Base-by-base conservation (phyloP, 2,113 vertebrate genomes). In the Entomyzon cyanotis region DNA sequence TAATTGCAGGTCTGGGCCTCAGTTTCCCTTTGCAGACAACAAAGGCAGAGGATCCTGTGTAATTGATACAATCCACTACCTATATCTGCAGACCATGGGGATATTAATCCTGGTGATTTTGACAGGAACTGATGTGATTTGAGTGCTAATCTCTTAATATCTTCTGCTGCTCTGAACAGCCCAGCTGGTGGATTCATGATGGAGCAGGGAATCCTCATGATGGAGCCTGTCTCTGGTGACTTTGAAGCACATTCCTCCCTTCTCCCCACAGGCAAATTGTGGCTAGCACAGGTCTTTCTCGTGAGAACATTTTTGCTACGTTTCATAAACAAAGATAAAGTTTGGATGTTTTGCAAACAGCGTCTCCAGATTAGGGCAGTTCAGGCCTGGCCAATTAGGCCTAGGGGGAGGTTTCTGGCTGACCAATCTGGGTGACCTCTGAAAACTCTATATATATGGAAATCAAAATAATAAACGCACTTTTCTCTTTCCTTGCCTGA, bases 171-270 rank as follows among this genome's bases (percentile, higher is more conserved):
- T 89, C 77, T 39, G 9, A 5, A 62, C 0, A 1, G 30, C 69
- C 44, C 49, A 49, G 41, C 39, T 75, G 76, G n/a, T 17, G 59
- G 73, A 73, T 31, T 84, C 62, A 27, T 0, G 10, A 6, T 1
- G 15, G 37, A 52, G 37, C 42, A 15, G 21, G 75, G 39, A 30
- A 59, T 47, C 47, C 47, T 47, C 47, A 47, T 3, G 19, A 47
- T 47, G 47, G 47, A 44, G 53, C 14, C 1, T 1, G 24, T 16
- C 42, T 35, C 10, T 1, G 0, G 8, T 4, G 41, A 31, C 37
- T 63, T 63, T 19, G 50, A 42, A 73, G 64, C 33, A 6, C 5
- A 2, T 64, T 69, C 21, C 14, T 42, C 44, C 22, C 35, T 30
- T 46, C 27, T 71, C n/a, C 50, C 37, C 22, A 16, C 8, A 20